Evolutionary conservation across 2,113 vertebrate genomes (phyloP).

Genomic region (Grammomys dolichurus): DNA sequence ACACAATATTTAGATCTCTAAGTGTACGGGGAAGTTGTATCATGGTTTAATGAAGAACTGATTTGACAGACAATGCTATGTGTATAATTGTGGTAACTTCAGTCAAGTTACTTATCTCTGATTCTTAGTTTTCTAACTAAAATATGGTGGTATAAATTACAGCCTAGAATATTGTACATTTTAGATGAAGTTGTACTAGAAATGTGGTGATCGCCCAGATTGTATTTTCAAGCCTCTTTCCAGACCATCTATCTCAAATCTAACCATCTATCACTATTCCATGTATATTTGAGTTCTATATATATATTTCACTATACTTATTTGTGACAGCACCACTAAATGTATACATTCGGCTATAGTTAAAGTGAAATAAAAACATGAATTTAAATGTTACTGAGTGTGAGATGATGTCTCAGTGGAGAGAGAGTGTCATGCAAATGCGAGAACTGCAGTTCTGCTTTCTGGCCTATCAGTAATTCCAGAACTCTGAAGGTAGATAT

Average conservation of each 20-base stretch:
- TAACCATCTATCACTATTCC: not conserved
- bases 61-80: not conserved
- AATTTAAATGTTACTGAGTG: not conserved
- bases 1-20: conserved; percentile 11
- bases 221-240: not conserved
- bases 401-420: not conserved
- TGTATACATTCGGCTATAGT: not conserved
- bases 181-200: not conserved
- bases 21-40: not conserved
- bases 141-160: not conserved
- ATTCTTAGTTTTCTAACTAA: conserved; percentile 38
- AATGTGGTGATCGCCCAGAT: not conserved
- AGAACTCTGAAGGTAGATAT: not conserved
- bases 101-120: not conserved
- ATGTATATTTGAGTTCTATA: not conserved
- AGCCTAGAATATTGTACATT: not conserved
- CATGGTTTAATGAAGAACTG: not conserved
- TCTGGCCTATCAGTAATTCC: not conserved
- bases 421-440: not conserved
- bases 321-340: not conserved
- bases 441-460: not conserved
- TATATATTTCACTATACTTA: not conserved
- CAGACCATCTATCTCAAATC: not conserved
- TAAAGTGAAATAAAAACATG: not conserved
- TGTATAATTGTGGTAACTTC: not conserved